phyloP scores from a whole-genome alignment of 2,797 vertebrate genomes.

The Esox masquinongy region DNA sequence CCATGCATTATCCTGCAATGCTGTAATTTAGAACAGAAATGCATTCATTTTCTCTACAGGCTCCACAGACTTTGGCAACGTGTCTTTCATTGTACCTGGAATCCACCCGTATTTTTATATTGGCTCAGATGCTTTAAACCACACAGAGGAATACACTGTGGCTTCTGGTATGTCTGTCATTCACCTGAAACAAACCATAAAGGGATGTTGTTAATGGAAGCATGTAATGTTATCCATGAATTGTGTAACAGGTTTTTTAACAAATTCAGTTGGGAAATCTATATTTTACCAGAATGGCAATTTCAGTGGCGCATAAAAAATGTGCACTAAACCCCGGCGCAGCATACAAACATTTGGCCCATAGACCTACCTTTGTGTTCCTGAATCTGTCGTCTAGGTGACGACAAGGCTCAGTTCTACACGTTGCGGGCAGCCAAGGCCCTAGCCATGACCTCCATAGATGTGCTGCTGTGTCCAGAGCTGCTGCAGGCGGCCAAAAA shows the following conservation, averaged over 20 bases:
- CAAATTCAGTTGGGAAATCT: no score
- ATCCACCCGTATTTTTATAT: constrained; percentile 89
- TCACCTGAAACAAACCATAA: neutral
- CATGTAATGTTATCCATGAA: neutral
- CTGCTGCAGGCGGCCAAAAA: constrained; percentile 74
- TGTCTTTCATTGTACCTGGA: constrained; percentile 82
- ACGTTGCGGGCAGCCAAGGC: constrained; percentile 82
- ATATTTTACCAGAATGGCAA: no score
- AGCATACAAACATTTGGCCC: neutral
- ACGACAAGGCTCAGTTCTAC: constrained; percentile 81
- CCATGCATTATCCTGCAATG: neutral
- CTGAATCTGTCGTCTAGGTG: constrained; percentile 65
- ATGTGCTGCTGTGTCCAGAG: constrained; percentile 80
- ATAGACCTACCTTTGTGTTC: neutral
- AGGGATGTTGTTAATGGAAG: neutral
- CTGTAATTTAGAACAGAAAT: neutral
- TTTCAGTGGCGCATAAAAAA: no score
- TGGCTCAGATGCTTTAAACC: constrained; percentile 82
- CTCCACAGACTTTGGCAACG: constrained; percentile 89
- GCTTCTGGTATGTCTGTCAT: constrained; percentile 73
- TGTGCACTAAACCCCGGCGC: no score
- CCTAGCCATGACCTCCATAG: constrained; percentile 85
- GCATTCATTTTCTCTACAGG: constrained; percentile 59
- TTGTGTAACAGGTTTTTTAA: neutral
- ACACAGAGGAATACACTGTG: constrained; percentile 82